A percentile compares a stretch with the other conserved stretches of the same genome.
phyloP scores from a whole-genome alignment of 2,113 vertebrate genomes.

The Arizona elegans region DNA sequence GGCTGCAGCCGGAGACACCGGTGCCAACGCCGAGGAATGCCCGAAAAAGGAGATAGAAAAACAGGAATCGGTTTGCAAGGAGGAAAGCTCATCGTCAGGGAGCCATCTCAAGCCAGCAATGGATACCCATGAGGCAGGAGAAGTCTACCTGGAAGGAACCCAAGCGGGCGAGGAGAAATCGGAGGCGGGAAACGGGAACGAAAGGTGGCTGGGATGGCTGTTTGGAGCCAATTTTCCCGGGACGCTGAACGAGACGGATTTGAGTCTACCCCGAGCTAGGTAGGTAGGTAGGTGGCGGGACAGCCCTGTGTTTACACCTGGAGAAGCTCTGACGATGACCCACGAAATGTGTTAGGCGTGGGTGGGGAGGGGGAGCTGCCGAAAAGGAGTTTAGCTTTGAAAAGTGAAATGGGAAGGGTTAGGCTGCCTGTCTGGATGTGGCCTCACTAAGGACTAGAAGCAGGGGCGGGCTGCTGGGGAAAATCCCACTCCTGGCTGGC shows the following conservation, averaged over 20 bases:
- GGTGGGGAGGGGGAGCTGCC: too few species aligned
- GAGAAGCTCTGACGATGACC: neutral
- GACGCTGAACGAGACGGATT: constrained; percentile 28
- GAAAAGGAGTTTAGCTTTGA: neutral
- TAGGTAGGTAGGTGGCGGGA: constrained; percentile 52
- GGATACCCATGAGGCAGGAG: neutral
- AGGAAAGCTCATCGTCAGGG: neutral
- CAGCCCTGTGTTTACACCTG: too few species aligned
- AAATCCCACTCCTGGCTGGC: too few species aligned
- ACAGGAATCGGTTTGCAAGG: neutral
- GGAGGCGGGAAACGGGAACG: neutral
- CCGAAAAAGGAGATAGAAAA: rapidly evolving
- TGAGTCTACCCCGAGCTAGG: neutral
- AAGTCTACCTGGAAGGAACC: neutral
- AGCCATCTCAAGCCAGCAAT: rapidly evolving
- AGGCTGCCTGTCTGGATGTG: neutral
- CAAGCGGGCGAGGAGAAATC: neutral
- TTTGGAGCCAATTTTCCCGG: constrained; percentile 75
- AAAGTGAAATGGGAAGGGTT: neutral
- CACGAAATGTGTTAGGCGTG: neutral
- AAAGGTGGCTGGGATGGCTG: constrained; percentile 77
- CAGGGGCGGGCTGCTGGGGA: too few species aligned
- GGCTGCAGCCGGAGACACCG: rapidly evolving
- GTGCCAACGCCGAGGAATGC: neutral
- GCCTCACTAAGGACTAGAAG: neutral